A percentile compares a stretch with the other conserved stretches of the same genome.
phyloP scores from a whole-genome alignment of 2,888 invertebrate genomes.

The Bruchidius siliquastri region DNA sequence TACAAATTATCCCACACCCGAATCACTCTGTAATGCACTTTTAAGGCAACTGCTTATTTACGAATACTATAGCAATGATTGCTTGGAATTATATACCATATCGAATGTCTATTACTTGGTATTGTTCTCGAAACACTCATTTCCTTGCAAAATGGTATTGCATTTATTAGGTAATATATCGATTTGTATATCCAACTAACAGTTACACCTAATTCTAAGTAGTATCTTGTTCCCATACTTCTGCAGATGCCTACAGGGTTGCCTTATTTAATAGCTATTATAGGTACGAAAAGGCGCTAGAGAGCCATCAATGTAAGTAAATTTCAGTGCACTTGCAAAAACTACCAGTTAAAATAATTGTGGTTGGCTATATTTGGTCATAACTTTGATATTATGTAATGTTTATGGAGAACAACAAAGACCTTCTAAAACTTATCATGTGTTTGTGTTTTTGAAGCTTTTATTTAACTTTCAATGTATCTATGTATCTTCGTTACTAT shows the following conservation, averaged over 20 bases:
- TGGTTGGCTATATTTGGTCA: background rate
- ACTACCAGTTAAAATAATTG: background rate
- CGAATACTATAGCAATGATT: background rate
- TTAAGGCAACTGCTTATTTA: background rate
- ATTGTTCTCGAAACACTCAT: background rate
- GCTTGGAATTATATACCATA: background rate
- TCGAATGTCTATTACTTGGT: background rate
- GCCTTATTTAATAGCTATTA: background rate
- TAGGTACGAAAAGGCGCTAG: background rate
- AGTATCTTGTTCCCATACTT: background rate
- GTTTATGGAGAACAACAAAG: background rate
- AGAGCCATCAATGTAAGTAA: background rate
- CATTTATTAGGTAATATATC: background rate
- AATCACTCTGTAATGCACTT: background rate
- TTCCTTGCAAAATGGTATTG: background rate
- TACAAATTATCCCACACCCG: background rate
- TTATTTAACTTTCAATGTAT: no score
- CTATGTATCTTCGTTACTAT: no score
- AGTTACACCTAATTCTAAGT: background rate
- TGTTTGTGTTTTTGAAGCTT: no score
- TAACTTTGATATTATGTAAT: background rate
- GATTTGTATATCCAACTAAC: background rate
- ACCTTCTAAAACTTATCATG: no score
- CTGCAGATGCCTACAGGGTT: background rate
- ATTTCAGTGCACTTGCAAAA: background rate